Evolutionary conservation across 2,797 vertebrate species (phyloP), one percentile per base, ranked within the genome.

Genomic region (Coilia nasus): DNA sequence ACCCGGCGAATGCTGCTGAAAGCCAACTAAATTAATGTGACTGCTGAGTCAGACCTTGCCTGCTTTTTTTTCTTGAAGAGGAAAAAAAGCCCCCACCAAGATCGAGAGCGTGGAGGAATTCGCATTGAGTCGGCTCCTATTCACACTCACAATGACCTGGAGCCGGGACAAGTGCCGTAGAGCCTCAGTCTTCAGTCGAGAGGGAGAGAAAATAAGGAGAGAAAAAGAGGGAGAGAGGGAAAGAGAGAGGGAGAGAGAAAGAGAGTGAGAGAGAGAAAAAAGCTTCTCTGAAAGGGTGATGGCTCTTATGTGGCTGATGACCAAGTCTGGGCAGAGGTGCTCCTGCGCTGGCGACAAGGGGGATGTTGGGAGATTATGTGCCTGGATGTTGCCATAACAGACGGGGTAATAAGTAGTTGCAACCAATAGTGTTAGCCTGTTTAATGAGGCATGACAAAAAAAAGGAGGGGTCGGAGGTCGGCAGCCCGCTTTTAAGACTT

Each of bases 21-120:
- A 92, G 92, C 71, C 90, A 91, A 85, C 92, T 92, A 92, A 93
- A 95, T 95, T 94, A 94, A 93, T 93, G 94, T 93, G 91, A 91
- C 91, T 88, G 91, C 91, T 86, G 93, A 92, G 92, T 93, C 94
- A 94, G 90, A 92, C 91, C 89, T 89, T 90, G 89, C 90, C 91
- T 94, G 91, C 91, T 92, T 91, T 83, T 80, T 62, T 91, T 90
- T 90, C 31, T 31, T 31, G 17, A 15, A 35, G 64, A 54, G 2
- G 9, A 14, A 10, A 54, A 54, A 54, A 54, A 54, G 50, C 50
- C 50, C 50, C 67, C 71, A 78, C 67, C 7, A 25, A 21, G 71
- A 89, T 90, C 88, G 89, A 94, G 92, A 93, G 92, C 88, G 91
- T 91, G 87, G 91, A 93, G 93, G 94, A 94, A 94, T 95, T 93